A percentile compares a stretch with the other conserved stretches of the same genome.
These are phyloP conservation scores for Xiphophorus hellerii DNA, from an alignment of 2,113 vertebrate species.

Conservation along the genomic window DNA sequence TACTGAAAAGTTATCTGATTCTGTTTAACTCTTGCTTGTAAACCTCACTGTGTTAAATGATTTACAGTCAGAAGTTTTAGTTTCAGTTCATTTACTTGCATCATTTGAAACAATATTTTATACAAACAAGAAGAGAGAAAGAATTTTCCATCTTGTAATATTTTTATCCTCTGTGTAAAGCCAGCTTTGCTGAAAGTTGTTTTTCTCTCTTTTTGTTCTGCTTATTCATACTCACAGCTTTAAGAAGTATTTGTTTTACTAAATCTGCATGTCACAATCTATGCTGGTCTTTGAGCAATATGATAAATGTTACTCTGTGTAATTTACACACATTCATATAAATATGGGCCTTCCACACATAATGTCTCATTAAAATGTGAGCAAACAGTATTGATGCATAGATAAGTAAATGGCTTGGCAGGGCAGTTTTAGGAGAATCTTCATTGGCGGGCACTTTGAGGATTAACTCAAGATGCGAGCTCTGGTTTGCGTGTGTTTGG, in stretches of 20 bases:
- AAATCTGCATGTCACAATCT: background rate
- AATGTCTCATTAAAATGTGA: background rate
- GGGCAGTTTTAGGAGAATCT: background rate
- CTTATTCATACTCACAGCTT: background rate
- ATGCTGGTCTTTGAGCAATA: background rate
- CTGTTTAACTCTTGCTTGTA: no score
- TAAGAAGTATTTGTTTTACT: background rate
- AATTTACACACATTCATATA: background rate
- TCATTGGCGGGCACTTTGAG: background rate
- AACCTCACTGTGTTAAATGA: no score
- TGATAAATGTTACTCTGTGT: background rate
- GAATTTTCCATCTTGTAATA: background rate
- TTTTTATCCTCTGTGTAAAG: background rate
- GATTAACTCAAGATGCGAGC: background rate
- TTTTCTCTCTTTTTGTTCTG: background rate
- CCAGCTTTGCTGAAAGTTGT: background rate
- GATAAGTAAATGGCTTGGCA: background rate
- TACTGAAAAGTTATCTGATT: no score
- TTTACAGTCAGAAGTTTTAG: no score
- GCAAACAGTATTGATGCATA: background rate
- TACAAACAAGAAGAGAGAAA: background rate
- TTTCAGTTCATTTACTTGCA: background rate
- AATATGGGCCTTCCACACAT: background rate
- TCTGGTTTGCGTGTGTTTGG: background rate
- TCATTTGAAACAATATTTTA: background rate